Evolutionary conservation across 2,888 invertebrate species (phyloP).

Genomic region (Drosophila barbarae): DNA sequence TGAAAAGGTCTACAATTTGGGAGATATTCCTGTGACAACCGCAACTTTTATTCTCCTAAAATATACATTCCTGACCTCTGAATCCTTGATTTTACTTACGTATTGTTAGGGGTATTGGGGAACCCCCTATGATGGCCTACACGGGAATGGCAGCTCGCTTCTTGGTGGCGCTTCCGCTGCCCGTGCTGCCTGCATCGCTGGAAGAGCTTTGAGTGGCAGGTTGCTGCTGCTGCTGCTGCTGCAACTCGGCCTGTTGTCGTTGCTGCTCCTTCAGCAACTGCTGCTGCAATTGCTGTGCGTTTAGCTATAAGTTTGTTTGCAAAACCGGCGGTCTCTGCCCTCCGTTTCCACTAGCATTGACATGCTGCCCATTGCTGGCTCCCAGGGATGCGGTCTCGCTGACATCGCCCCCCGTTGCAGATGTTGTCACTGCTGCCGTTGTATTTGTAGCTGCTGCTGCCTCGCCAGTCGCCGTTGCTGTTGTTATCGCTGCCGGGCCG

Average conservation of each 20-base stretch:
- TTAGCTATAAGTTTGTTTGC: constrained; percentile 79
- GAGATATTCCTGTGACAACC: neutral
- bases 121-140: constrained; percentile 40
- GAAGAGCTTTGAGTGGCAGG: constrained; percentile 35
- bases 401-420: constrained; percentile 21
- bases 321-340: constrained; percentile 55
- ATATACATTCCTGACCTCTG: neutral
- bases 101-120: constrained; percentile 1
- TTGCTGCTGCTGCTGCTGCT: constrained; percentile 36
- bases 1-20: neutral
- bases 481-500: constrained; percentile 30
- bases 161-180: constrained; percentile 57
- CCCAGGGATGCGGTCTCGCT: constrained; percentile 38
- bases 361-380: constrained; percentile 6
- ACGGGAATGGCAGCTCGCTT: constrained; percentile 78
- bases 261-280: constrained; percentile 64
- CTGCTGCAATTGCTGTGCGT: constrained; percentile 66
- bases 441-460: constrained; percentile 14
- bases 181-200: constrained; percentile 51
- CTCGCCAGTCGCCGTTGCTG: constrained; percentile 18
- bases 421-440: constrained; percentile 40
- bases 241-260: constrained; percentile 42
- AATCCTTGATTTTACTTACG: constrained; percentile 3
- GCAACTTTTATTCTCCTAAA: neutral
- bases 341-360: constrained; percentile 10